Evolutionary conservation across 1,140 invertebrate genomes (phyloP), one percentile per base, ranked within the genome.

Genomic region (Melitaea cinxia): DNA sequence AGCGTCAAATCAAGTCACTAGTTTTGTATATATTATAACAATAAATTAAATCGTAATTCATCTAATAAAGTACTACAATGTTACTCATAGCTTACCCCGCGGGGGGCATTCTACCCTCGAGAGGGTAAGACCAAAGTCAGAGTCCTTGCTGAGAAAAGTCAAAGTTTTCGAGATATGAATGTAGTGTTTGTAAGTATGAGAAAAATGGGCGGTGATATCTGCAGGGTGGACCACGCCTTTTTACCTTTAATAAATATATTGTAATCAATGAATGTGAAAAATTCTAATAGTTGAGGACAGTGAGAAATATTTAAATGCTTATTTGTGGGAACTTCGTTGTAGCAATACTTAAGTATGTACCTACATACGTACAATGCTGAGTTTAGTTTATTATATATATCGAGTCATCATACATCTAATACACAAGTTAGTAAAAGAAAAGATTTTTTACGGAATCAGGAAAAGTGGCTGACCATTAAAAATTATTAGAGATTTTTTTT

Each of bases 21-120:
- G 52, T 45, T 17, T 6, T 10, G 15, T 19, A 45, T 19, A 45
- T 53, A 60, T 66, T 74, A 70, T 71, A 65, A 71, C 77, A 60
- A 73, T 77, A 81, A 84, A 86, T 83, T 80, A 72, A 80, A 75
- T 72, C 73, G 55, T 72, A 73, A 76, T 83, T 73, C 73, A 70
- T 73, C 49, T 72, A 72, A 70, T 72, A 76, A 65, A 52, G 62
- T 70, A 65, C 76, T 65, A 80, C 74, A 81, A 77, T 73, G 61
- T 75, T 30, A 68, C 50, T 68, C 50, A 65, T 61, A 68, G 52
- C 33, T 71, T 55, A 59, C 42, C 19, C 73, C 39, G 71, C 73
- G 63, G 78, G 80, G 69, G 3, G 68, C 59, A 62, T 35, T 30
- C 47, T 60, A 62, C 71, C 78, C 73, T 59, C 68, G 4, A 21